Evolutionary conservation across 1,140 invertebrate species (phyloP), one percentile per base, ranked within the genome.

Genomic region (Parapsyche elsis): DNA sequence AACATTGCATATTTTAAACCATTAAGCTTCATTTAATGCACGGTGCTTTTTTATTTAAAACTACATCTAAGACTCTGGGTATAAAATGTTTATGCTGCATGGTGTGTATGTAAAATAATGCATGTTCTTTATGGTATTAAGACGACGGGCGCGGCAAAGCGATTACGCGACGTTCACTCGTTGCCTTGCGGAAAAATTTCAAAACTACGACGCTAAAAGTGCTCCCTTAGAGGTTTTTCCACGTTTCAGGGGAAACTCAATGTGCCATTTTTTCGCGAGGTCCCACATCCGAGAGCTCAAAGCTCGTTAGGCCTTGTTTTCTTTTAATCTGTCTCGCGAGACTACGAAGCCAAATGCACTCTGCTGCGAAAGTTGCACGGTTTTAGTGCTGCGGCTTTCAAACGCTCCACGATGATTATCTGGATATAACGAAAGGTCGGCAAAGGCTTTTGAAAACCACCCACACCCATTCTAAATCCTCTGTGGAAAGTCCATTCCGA

Each of bases 271-370:
- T 67, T 67, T 67, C 12, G 64, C 12, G 24, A 5, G 24, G 64
- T 5, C 10, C 12, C 16, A 67, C 16, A 24, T 14, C 64, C 24
- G 16, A 21, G 16, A 67, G 7, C 24, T 19, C 64, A 5, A 5
- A 21, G 16, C 16, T 21, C 16, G 64, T 24, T 67, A 21, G 70
- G 21, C 26, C 21, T 71, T 71, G 70, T 71, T 71, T 71, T 71
- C 70, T 71, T 71, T 71, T 71, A 71, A 71, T 71, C 19, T 30
- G 21, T 71, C 70, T 44, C 70, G 5, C 9, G 70, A 38, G 23
- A 44, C 26, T 2, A 38, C 30, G 38, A 26, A 16, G 24, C n/a
- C 12, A 45, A 71, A 44, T 71, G 70, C 26, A 44, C 26, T 71
- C 49, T 71, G 26, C 10, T 26, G 14, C 24, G 26, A 71, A 44